Evolutionary conservation across 2,797 vertebrate genomes (phyloP), one percentile per base, ranked within the genome.

Genomic region (Falco concolor): DNA sequence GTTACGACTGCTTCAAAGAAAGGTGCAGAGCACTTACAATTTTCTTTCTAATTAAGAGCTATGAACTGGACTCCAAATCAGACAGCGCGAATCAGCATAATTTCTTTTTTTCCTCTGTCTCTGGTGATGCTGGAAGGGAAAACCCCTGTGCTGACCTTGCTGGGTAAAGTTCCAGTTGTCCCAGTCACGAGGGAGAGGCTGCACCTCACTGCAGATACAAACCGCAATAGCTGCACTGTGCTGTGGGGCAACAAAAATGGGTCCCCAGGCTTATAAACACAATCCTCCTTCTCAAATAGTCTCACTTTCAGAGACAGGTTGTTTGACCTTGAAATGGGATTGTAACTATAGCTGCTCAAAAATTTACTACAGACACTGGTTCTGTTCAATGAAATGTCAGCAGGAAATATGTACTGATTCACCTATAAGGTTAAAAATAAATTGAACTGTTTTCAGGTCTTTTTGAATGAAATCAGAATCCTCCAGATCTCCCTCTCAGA

Each of bases 21-120:
- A 44, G 17, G 68, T 42, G 27, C 63, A 44, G 6, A 76, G 45
- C 61, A 24, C 42, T 53, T 18, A 34, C 0, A 13, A 32, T 38
- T 54, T 22, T 18, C 45, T 50, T 92, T 67, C 78, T 49, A 65
- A 63, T 56, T 44, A 59, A 91, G 17, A 83, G 27, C 47, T 63
- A 59, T 2, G 23, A 82, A 49, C 36, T 53, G 32, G 50, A 56
- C 38, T 73, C 49, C 4, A 2, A 82, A 73, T 53, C 36, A 44
- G 73, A 34, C 0, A 0, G 10, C 16, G 5, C 6, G 8, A 47
- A 69, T n/a, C 67, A 59, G 38, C 13, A 1, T 23, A 67, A 40
- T 5, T 67, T 44, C 59, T 52, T 34, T 74, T 74, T 47, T 28
- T 17, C 20, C 12, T 74, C 47, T 67, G 0, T 67, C 77, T 40